Conservation (phyloP, 2,888 invertebrate species). For the Eristalis arbustorum region DNA sequence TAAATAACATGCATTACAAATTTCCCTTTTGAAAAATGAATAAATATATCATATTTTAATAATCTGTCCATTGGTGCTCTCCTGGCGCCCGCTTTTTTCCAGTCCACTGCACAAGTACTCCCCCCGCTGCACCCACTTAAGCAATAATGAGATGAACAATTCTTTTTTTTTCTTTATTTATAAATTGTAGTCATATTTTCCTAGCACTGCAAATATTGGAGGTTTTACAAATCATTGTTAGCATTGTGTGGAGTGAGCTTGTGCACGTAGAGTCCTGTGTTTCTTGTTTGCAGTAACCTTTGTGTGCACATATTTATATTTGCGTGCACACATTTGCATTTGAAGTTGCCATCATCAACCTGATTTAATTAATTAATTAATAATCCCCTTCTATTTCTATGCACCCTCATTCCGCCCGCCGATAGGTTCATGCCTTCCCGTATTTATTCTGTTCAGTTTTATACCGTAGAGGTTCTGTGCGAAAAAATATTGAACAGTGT, state of each 20-base stretch:
- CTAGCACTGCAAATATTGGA: not conserved
- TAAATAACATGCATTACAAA: too few relatives aligned
- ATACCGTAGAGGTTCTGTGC: not conserved
- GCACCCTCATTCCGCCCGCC: not conserved
- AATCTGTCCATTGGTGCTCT: too few relatives aligned
- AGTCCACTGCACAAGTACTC: not conserved
- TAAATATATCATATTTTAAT: too few relatives aligned
- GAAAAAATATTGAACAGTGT: not conserved
- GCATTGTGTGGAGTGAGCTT: not conserved
- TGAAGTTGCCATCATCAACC: not conserved
- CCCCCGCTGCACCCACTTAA: too few relatives aligned
- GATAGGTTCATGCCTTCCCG: not conserved
- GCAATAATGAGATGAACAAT: not conserved
- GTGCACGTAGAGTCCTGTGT: not conserved
- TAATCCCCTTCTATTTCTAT: not conserved
- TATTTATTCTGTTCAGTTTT: not conserved
- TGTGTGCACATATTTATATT: not conserved
- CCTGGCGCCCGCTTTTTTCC: not conserved
- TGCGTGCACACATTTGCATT: not conserved
- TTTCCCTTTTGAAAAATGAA: too few relatives aligned
- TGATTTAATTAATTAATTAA: not conserved
- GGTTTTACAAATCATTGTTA: not conserved
- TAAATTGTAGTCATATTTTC: not conserved
- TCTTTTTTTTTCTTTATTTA: not conserved
- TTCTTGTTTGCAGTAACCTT: not conserved